Conservation (phyloP, 2,888 invertebrate species). For the Esperia sulphurella region DNA sequence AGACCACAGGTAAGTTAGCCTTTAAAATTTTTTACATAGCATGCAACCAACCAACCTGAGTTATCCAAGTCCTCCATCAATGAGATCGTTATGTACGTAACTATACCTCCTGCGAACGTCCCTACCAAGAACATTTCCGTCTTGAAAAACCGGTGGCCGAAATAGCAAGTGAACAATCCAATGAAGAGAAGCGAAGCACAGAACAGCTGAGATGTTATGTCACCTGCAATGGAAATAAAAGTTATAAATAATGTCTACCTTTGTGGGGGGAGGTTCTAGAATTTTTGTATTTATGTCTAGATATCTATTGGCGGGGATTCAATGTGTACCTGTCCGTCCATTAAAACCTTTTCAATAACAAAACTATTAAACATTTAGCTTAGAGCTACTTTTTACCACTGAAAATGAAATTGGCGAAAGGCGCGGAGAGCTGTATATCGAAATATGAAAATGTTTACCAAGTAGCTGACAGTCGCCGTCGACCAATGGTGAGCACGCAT, state of each 20-base stretch:
- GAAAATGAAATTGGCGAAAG: background rate
- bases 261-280: too few species aligned
- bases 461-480: constrained; percentile 72
- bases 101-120: constrained; percentile 75
- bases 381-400: too few species aligned
- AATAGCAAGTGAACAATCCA: constrained; percentile 81
- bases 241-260: background rate
- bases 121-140: constrained; percentile 81
- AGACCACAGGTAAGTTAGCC: too few species aligned
- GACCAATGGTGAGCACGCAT: constrained; percentile 79
- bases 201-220: constrained; percentile 65
- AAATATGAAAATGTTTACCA: constrained; percentile 51
- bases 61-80: constrained; percentile 33
- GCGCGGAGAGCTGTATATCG: background rate
- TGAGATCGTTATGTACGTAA: constrained; percentile 73
- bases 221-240: constrained; percentile 46
- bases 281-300: too few species aligned
- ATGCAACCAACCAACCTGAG: constrained; percentile 20
- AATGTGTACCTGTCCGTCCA: too few species aligned
- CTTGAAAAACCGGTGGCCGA: constrained; percentile 83
- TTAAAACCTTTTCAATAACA: too few species aligned
- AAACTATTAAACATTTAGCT: too few species aligned
- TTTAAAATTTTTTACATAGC: too few species aligned
- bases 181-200: constrained; percentile 77
- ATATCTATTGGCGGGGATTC: too few species aligned